These are phyloP conservation scores for Eledone cirrhosa DNA, from an alignment of 2,888 invertebrate species.

Conservation along the genomic window DNA sequence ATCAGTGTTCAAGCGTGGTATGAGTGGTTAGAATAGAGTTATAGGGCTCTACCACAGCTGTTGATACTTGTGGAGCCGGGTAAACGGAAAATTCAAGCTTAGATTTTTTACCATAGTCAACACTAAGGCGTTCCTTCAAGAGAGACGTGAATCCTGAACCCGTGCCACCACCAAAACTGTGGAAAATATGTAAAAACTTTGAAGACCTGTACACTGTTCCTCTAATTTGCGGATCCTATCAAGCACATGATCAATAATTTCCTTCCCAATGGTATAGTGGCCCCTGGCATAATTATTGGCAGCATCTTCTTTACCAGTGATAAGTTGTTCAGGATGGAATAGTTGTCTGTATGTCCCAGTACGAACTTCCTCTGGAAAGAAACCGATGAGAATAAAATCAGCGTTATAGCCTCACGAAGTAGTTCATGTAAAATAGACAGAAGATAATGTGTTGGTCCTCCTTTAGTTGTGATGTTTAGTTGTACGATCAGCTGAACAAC, in stretches of 20 bases:
- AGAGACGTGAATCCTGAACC: conserved; percentile 80
- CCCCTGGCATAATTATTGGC: conserved; percentile 98
- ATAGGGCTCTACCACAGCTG: conserved; percentile 93
- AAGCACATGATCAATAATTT: conserved; percentile 77
- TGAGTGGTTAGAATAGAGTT: conserved; percentile 95
- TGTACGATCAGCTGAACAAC: too few relatives aligned
- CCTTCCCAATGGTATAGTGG: conserved; percentile 90
- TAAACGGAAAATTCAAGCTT: conserved; percentile 88
- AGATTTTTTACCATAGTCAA: conserved; percentile 82
- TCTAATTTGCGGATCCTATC: conserved; percentile 75
- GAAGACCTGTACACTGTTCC: conserved; percentile 53
- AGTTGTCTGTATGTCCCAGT: conserved; percentile 82
- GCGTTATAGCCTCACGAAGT: too few relatives aligned
- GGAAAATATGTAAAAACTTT: conserved; percentile 47
- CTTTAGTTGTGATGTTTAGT: too few relatives aligned
- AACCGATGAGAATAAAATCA: too few relatives aligned
- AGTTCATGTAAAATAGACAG: neutral
- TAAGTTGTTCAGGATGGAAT: conserved; percentile 96
- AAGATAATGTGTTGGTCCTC: too few relatives aligned
- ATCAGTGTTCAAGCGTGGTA: conserved; percentile 88
- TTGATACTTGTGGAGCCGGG: conserved; percentile 88
- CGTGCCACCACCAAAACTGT: conserved; percentile 20
- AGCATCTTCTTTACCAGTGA: conserved; percentile 95
- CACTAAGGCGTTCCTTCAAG: conserved; percentile 83
- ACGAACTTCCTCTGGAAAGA: conserved; percentile 64